phyloP scores from a whole-genome alignment of 2,113 vertebrate genomes.

The Falco punctatus region DNA sequence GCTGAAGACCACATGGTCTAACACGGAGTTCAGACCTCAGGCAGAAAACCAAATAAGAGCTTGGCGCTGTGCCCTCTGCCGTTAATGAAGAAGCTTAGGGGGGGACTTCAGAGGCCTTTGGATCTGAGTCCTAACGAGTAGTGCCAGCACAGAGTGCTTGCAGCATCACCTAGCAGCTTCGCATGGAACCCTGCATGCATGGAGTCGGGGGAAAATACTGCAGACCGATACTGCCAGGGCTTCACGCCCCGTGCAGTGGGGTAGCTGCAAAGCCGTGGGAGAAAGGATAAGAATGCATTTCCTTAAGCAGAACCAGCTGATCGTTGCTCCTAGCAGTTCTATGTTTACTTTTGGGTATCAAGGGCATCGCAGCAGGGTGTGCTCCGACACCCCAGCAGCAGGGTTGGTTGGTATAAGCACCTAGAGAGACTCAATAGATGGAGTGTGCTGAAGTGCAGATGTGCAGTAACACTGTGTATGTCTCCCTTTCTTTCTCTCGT shows the following conservation, averaged over 20 bases:
- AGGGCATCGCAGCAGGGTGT: background rate
- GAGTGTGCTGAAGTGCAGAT: background rate
- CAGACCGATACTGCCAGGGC: background rate
- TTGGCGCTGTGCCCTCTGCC: background rate
- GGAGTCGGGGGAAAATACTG: background rate
- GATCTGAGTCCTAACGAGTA: background rate
- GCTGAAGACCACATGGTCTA: background rate
- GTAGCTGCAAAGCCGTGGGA: background rate
- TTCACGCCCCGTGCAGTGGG: background rate
- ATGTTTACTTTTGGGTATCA: background rate
- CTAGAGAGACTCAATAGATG: background rate
- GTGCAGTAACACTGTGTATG: background rate
- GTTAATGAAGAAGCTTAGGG: background rate
- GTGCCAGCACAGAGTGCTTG: background rate
- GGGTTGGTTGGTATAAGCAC: background rate
- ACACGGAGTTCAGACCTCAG: background rate
- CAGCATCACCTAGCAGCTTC: background rate
- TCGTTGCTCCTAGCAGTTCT: background rate
- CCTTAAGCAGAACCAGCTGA: background rate
- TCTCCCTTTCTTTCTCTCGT: slow-evolving; percentile 33
- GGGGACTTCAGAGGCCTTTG: background rate
- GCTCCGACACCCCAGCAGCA: background rate
- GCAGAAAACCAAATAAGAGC: background rate
- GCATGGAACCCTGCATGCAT: background rate
- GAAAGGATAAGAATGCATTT: background rate